Percentiles rank a stretch among this genome's conserved stretches.
Evolutionary conservation across 2,888 invertebrate species (phyloP).

Genomic region (Lottia gigantea): DNA sequence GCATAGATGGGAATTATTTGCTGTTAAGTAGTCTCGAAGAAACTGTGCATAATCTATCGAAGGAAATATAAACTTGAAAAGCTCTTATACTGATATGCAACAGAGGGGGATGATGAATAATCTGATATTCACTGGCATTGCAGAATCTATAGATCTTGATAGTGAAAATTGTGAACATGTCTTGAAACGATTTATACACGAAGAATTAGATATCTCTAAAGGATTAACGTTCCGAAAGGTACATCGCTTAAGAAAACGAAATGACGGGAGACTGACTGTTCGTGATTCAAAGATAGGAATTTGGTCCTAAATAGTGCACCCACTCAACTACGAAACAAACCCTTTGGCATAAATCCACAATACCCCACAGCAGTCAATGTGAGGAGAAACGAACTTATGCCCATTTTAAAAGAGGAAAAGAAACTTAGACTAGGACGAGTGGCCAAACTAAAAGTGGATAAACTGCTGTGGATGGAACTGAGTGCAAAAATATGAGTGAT

Average conservation of each 20-base stretch:
- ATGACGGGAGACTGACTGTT: not conserved
- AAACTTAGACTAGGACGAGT: not conserved
- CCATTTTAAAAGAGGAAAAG: not conserved
- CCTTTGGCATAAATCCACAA: not conserved
- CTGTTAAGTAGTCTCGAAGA: slow-evolving; percentile 1
- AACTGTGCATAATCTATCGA: not conserved
- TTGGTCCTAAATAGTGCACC: not conserved
- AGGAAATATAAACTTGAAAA: too few species aligned
- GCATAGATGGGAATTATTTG: not conserved
- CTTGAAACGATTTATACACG: too few species aligned
- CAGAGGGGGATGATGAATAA: too few species aligned
- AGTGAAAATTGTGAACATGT: too few species aligned
- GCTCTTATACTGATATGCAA: too few species aligned
- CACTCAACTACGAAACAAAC: not conserved
- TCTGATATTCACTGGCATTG: too few species aligned
- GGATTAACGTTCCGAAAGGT: not conserved
- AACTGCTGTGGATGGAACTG: not conserved
- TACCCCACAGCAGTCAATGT: not conserved
- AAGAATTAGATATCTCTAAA: not conserved
- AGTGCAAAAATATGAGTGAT: too few species aligned
- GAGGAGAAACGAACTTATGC: not conserved
- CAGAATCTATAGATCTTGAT: too few species aligned
- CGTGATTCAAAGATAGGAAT: not conserved
- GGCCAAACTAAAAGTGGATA: not conserved
- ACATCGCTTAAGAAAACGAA: not conserved